Evolutionary conservation across 2,888 invertebrate genomes (phyloP).

Genomic region (Polymixis lichenea): DNA sequence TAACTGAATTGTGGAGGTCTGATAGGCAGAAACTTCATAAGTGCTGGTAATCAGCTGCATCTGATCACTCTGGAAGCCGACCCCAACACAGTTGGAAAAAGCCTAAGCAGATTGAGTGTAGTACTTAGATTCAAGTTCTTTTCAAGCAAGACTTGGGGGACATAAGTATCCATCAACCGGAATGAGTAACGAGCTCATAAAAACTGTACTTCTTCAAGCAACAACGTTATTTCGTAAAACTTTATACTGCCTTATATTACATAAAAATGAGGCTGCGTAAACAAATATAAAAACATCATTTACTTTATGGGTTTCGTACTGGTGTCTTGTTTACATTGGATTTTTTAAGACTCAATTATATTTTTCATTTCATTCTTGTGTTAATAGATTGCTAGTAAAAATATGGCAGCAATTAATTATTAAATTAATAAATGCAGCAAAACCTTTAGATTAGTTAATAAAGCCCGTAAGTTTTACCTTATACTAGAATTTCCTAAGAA

Average conservation of each 20-base stretch:
- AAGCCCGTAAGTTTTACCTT: background rate
- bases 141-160: constrained; percentile 29
- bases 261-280: constrained; percentile 52
- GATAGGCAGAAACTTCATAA: too few relatives aligned
- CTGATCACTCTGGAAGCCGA: background rate
- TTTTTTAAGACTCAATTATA: constrained; percentile 52
- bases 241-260: constrained; percentile 53
- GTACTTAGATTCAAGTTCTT: constrained; percentile 31
- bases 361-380: constrained; percentile 19
- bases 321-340: constrained; percentile 25
- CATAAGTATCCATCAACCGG: constrained; percentile 43
- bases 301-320: constrained; percentile 45
- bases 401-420: constrained; percentile 3
- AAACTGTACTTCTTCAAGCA: constrained; percentile 29
- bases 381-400: constrained; percentile 12
- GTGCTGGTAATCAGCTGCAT: too few relatives aligned
- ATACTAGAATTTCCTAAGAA: too few relatives aligned
- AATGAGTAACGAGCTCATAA: constrained; percentile 50
- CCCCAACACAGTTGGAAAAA: background rate
- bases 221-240: constrained; percentile 49
- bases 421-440: background rate
- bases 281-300: constrained; percentile 61
- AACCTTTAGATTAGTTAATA: background rate
- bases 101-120: background rate
- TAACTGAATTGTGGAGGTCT: too few relatives aligned